A percentile compares a stretch with the other conserved stretches of the same genome.
These are phyloP conservation scores for Lordiphosa collinella DNA, from an alignment of 1,140 invertebrate genomes.

Conservation along the genomic window DNA sequence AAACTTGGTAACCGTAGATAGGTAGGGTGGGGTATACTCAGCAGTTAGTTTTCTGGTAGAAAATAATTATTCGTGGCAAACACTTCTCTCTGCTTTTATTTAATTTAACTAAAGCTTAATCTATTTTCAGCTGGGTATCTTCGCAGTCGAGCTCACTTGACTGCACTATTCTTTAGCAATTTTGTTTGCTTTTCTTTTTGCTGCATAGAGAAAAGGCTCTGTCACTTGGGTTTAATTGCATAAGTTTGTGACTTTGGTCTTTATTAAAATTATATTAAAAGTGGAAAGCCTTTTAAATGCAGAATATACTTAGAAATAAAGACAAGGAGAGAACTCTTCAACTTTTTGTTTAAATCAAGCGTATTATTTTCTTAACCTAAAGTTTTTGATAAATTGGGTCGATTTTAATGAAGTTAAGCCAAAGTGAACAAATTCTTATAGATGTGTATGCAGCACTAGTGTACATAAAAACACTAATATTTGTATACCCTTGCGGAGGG, in stretches of 20 bases:
- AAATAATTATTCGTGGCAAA: no score
- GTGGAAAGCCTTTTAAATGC: not conserved
- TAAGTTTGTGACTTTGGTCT: constrained; percentile 9
- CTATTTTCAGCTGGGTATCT: no score
- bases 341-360: not conserved
- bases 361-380: not conserved
- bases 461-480: no score
- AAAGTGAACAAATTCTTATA: no score
- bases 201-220: not conserved
- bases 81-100: no score
- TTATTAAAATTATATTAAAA: constrained; percentile 8
- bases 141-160: not conserved
- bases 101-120: no score
- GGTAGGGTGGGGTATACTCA: not conserved
- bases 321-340: not conserved
- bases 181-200: not conserved
- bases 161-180: no score
- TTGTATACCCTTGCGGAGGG: no score
- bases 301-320: not conserved
- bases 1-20: not conserved
- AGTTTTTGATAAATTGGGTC: no score
- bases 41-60: no score
- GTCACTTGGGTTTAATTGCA: constrained; percentile 9
- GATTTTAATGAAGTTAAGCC: no score
- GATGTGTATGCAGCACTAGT: no score